Base-by-base conservation (phyloP, 1,140 invertebrate genomes). In the Xylocopa sonorina region DNA sequence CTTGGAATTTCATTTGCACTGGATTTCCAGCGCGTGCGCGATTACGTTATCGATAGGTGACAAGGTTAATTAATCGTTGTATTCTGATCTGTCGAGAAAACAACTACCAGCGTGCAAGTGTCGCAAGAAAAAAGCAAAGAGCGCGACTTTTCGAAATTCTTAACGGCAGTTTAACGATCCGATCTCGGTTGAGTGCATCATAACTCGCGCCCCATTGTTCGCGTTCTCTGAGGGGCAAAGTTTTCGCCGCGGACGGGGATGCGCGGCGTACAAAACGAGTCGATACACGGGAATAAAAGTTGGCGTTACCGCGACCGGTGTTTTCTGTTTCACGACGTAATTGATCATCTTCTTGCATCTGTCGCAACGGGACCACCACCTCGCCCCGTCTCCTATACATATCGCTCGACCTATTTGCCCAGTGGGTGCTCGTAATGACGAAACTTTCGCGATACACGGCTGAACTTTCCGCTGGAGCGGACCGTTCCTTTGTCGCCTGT, bases 401-500 rank as follows among this genome's bases (percentile, higher is more conserved):
- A 74, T 63, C 27, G 71, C 71, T 29, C 60, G 55, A 50, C 29
- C 29, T 48, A 38, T 50, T 46, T 48, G 69, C 29, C 6, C 29
- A 34, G 29, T 34, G 53, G 68, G 12, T 46, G 55, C 27, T 43
- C 29, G 53, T 83, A 83, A 78, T 43, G 41, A 83, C 16, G 43
- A 82, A 82, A 83, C 72, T 83, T 83, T 71, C 24, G 3, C n/a
- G 38, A 24, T 34, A 24, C 55, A 71, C 50, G 16, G 10, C 18
- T 4, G 1, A 63, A 78, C 51, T 82, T 71, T 50, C 16, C 5
- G 38, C 78, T 38, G 38, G 60, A 53, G 69, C 38, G 4, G 64
- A 32, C 34, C n/a, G n/a, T 64, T 66, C n/a, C n/a, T 38, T 51
- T 24, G 43, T 32, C n/a, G 21, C 16, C 14, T 5, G 29, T 38